Base-by-base conservation (phyloP, 1,140 invertebrate species). In the Rhyzopertha dominica region DNA sequence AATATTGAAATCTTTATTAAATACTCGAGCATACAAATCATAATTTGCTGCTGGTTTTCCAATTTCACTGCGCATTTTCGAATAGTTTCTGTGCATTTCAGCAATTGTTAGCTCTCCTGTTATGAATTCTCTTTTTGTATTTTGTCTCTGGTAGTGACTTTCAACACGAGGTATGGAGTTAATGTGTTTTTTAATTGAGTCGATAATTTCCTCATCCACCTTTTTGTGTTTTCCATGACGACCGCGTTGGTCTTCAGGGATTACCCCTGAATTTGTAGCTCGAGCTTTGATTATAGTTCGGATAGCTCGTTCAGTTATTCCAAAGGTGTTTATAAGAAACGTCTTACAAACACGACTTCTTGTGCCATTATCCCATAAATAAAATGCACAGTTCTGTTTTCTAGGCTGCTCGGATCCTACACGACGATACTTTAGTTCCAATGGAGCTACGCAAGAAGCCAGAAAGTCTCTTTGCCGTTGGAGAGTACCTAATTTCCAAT, bases 1-100 rank as follows among this genome's bases (percentile, higher is more conserved):
- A n/a, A 67, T 43, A 56, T 67, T 62, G 45, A 51, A 65, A 37
- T 65, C 22, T 23, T 14, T 49, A 25, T 50, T 61, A 53, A 64
- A 64, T 36, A 62, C 46, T 29, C 52, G 57, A 50, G 54, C 54
- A 43, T 59, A 39, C 38, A 30, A 43, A 12, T 51, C 51, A 44
- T 55, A 61, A 36, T 24, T 51, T 18, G 51, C 51, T 19, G 41
- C 9, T 30, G 34, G 17, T 31, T 57, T 51, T 9, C 37, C 50
- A 13, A 51, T 37, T 42, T 54, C 34, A 18, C 12, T 58, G 40
- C 54, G 58, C 41, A 25, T 38, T 40, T 47, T 34, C 42, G 38
- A 10, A 51, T 59, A 67, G 40, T 66, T 50, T 22, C 36, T 47
- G 34, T 51, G 56, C 29, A 68, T 48, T 42, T 65, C 61, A 32